Percentiles rank a stretch among this genome's conserved stretches.
phyloP scores from a whole-genome alignment of 1,140 invertebrate genomes.

The Amyelois transitella region DNA sequence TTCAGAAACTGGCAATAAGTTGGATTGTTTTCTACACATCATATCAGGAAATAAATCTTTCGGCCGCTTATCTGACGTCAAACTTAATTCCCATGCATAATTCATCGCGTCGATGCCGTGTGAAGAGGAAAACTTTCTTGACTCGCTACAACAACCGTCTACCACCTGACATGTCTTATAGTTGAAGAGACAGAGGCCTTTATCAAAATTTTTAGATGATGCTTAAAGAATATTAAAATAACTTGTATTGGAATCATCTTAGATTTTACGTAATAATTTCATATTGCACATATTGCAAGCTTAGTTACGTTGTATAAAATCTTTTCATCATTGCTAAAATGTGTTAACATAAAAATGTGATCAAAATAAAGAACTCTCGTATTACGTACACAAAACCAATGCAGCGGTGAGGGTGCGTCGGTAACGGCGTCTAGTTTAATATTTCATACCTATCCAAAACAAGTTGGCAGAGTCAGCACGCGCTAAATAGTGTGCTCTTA shows the following conservation, averaged over 20 bases:
- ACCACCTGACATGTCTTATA: constrained; percentile 27
- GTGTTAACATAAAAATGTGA: too few species aligned
- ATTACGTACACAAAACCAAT: not conserved
- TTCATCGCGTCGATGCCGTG: constrained; percentile 59
- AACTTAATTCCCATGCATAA: constrained; percentile 73
- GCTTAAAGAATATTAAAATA: too few species aligned
- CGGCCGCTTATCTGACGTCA: constrained; percentile 64
- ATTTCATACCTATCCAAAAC: constrained; percentile 54
- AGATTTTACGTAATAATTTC: too few species aligned
- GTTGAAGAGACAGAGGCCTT: too few species aligned
- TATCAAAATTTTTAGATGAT: too few species aligned
- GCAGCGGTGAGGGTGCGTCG: not conserved
- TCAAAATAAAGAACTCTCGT: too few species aligned
- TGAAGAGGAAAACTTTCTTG: constrained; percentile 52
- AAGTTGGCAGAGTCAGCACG: constrained; percentile 30
- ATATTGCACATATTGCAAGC: too few species aligned
- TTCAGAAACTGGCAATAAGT: constrained; percentile 64
- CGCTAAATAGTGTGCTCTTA: constrained; percentile 31
- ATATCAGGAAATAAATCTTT: constrained; percentile 71
- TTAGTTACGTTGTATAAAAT: too few species aligned
- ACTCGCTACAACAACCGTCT: constrained; percentile 34
- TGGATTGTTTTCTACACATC: constrained; percentile 70
- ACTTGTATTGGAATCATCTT: too few species aligned
- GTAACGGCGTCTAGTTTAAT: constrained; percentile 21
- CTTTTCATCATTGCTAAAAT: too few species aligned